Evolutionary conservation across 2,113 vertebrate species (phyloP), one percentile per base, ranked within the genome.

Genomic region (Holacanthus passer): DNA sequence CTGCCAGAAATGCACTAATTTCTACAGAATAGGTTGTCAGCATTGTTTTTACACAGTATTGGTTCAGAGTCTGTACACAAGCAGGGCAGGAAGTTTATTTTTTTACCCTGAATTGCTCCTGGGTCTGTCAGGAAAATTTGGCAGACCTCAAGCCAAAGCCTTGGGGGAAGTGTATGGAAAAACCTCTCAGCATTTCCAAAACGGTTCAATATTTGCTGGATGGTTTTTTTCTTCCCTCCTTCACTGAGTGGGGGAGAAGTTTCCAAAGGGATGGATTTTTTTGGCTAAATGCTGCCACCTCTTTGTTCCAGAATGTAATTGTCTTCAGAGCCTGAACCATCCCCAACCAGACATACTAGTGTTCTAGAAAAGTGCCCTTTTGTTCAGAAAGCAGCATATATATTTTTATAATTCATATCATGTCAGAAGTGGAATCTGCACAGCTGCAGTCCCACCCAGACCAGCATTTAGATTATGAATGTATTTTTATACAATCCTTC

Each of bases 401-500:
- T 93, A 81, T 90, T 87, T 90, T 91, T 88, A 73, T 87, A 86
- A 10, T 53, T 79, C 41, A 60, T 73, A 83, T 85, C 47, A 63
- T 17, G 78, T 71, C 72, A 76, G 43, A 76, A 65, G 50, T 74
- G 52, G 71, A 67, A 27, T 45, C 43, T 58, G 58, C 79, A 66
- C 41, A 58, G 12, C 52, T 19, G 62, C 73, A 70, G 14, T 48
- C 70, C 67, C 65, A 74, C 63, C 1, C 74, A 76, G 22, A 90
- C 87, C 88, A 92, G 92, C 88, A 86, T 93, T 91, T 91, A 76
- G 41, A 87, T 83, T 47, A 55, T 86, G 92, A 94, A 93, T 94
- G 92, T 93, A 90, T 89, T 89, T 55, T 87, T 90, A 81, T 90
- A 85, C 29, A 56, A 63, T 83, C 72, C 32, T 41, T 60, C 47